Evolutionary conservation across 2,797 vertebrate species (phyloP).

Genomic region (Enteromius unitaeniatus): DNA sequence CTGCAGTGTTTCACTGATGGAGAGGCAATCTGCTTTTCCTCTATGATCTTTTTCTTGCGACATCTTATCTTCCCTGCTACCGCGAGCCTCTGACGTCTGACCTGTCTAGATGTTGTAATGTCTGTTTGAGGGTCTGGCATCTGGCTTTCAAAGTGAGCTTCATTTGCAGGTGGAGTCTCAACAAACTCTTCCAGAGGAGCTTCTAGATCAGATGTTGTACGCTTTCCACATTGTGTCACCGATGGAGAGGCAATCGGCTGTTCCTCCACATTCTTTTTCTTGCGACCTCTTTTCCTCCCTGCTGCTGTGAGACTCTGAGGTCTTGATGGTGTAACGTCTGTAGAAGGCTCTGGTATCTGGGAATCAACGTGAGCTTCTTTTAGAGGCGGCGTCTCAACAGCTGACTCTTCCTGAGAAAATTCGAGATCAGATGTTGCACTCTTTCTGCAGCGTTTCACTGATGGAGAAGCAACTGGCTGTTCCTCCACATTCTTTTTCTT

Average conservation of each 20-base stretch:
- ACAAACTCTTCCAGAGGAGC: not conserved
- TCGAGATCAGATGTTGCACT: too few relatives aligned
- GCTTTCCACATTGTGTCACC: not conserved
- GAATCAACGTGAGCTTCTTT: conserved; percentile 66
- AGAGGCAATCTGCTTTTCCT: not conserved
- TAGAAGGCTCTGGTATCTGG: not conserved
- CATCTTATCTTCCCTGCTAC: not conserved
- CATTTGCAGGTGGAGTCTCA: conserved; percentile 19
- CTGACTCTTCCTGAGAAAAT: conserved; percentile 6
- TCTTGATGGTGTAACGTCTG: not conserved
- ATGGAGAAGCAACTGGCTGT: too few relatives aligned
- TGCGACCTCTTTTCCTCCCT: not conserved
- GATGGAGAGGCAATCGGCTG: not conserved
- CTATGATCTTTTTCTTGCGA: conserved; percentile 10
- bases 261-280: not conserved
- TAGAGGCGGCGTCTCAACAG: not conserved
- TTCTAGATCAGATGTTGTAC: not conserved
- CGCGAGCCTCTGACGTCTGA: not conserved
- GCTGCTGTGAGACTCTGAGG: fast-evolving
- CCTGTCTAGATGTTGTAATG: not conserved
- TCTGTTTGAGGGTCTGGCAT: conserved; percentile 4
- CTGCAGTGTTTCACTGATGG: conserved; percentile 40
- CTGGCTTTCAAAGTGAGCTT: conserved; percentile 66
- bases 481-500: conserved; percentile 16
- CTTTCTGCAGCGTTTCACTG: too few relatives aligned